Evolutionary conservation across 2,888 invertebrate genomes (phyloP), one percentile per base, ranked within the genome.

Genomic region (Tillus elongatus): DNA sequence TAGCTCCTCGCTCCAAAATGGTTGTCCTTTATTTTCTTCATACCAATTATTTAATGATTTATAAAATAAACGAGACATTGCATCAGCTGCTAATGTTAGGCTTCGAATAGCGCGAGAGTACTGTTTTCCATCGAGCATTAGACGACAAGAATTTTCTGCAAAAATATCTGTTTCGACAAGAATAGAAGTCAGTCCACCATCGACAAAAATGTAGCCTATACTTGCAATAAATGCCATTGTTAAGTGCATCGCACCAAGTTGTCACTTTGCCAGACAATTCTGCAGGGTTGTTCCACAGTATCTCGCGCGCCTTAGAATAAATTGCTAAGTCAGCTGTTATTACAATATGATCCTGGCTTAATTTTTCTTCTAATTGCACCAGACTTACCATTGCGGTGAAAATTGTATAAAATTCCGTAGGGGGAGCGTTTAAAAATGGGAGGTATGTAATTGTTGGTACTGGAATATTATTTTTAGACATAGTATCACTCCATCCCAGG

Each of bases 201-300:
- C 47, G 2, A 30, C 34, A 43, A 43, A 47, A 35, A 47, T 38
- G 26, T 41, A 24, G 1, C 35, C 42, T n/a, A 47, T 39, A 35
- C 42, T 38, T 3, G 42, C 43, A 41, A 46, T 46, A 13, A 44
- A 33, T 14, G 44, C 39, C 41, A 48, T 42, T 6, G 30, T 44
- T 1, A 44, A 30, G 30, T 47, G 37, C 39, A 40, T 40, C 1
- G 39, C 37, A 13, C 43, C 40, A n/a, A 40, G n/a, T 9, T 27
- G 27, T 35, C 2, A 46, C 38, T 43, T 44, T 46, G 2, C 33
- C 39, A 30, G 9, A 1, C 4, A 44, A 27, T 15, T 33, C 31
- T 19, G 24, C 9, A 33, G 39, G 35, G 15, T 39, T 15, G 35
- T 31, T 35, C 39, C 35, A 39, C 26, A 38, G 13, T 8, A 35